Conservation (phyloP, 2,888 invertebrate species). For the Tenthredo livida region DNA sequence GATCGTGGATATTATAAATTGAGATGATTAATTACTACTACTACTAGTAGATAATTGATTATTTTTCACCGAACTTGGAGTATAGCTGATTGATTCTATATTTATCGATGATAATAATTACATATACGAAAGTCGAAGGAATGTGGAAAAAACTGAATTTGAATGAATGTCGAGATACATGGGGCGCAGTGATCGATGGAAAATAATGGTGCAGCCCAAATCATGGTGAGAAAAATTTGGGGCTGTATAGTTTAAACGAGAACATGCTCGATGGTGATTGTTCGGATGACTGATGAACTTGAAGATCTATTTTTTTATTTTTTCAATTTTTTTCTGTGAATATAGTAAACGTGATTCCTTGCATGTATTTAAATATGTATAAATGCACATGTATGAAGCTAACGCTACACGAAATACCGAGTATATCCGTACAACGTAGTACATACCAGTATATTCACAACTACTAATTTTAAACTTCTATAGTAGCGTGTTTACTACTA, state of each 20-base stretch:
- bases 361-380: too few relatives aligned
- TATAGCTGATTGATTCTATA: too few relatives aligned
- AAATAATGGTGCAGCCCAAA: not conserved
- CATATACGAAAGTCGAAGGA: too few relatives aligned
- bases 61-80: too few relatives aligned
- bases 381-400: not conserved
- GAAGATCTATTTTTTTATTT: not conserved
- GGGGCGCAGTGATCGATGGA: not conserved
- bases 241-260: not conserved
- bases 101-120: too few relatives aligned
- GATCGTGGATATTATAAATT: too few relatives aligned
- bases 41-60: too few relatives aligned
- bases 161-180: too few relatives aligned
- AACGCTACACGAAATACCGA: constrained; percentile 17
- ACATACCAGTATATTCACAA: constrained; percentile 60
- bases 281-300: not conserved
- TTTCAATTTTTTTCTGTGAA: too few relatives aligned
- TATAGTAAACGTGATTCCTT: not conserved
- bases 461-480: constrained; percentile 68
- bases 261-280: constrained; percentile 1
- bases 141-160: too few relatives aligned
- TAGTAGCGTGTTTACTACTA: constrained; percentile 78
- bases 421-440: constrained; percentile 31
- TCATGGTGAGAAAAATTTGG: not conserved
- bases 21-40: too few relatives aligned